Evolutionary conservation across 1,140 invertebrate species (phyloP).

Genomic region (Propsilocerus akamusi): DNA sequence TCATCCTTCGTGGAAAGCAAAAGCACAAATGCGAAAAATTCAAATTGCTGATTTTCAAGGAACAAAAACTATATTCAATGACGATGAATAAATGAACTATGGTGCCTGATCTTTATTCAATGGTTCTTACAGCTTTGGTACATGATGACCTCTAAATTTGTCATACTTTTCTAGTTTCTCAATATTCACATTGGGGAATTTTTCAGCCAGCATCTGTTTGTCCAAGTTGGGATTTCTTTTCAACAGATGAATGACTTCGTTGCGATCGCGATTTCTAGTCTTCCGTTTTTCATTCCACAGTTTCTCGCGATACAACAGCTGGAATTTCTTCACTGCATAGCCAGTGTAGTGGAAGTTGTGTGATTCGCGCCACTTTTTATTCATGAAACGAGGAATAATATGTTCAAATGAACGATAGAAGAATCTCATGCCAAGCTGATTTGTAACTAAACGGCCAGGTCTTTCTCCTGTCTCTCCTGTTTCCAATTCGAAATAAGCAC

Average conservation of each 20-base stretch:
- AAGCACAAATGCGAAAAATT: too few relatives aligned
- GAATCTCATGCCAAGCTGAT: slow-evolving; percentile 35
- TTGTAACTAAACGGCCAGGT: slow-evolving; percentile 34
- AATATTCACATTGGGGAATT: slow-evolving; percentile 60
- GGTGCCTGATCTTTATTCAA: too few relatives aligned
- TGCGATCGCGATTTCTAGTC: slow-evolving; percentile 32
- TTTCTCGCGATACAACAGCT: slow-evolving; percentile 43
- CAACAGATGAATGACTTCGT: slow-evolving; percentile 44
- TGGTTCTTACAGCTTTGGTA: too few relatives aligned
- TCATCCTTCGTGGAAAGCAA: too few relatives aligned
- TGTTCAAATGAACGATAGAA: slow-evolving; percentile 30
- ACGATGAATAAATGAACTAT: too few relatives aligned
- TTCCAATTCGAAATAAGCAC: slow-evolving; percentile 78
- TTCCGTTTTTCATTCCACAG: slow-evolving; percentile 32
- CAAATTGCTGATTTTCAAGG: too few relatives aligned
- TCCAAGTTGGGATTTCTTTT: slow-evolving; percentile 60
- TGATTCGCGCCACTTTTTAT: slow-evolving; percentile 35
- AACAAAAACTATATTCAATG: too few relatives aligned
- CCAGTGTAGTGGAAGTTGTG: slow-evolving; percentile 25
- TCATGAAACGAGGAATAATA: slow-evolving; percentile 34
- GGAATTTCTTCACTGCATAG: slow-evolving; percentile 40
- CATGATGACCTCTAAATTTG: slow-evolving; percentile 38
- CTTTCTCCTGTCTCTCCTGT: slow-evolving; percentile 69
- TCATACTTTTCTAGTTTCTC: slow-evolving; percentile 35
- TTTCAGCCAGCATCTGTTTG: slow-evolving; percentile 41